Evolutionary conservation across 2,113 vertebrate species (phyloP).

Genomic region (Mastomys coucha): DNA sequence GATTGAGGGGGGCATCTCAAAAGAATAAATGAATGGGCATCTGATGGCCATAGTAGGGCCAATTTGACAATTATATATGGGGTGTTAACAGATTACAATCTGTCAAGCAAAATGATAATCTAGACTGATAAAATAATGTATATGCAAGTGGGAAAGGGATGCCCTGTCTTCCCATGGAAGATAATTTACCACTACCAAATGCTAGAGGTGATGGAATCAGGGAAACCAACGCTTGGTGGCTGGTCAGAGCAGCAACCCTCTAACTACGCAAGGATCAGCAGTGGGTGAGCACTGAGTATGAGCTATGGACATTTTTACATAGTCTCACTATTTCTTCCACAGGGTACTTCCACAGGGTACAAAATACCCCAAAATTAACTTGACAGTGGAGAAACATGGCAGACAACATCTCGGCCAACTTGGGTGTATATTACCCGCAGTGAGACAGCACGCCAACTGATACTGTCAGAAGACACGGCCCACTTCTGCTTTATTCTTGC

Average conservation of each 20-base stretch:
- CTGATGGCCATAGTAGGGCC: not conserved
- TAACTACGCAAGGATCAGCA: not conserved
- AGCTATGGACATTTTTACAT: not conserved
- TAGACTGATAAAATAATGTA: conserved; percentile 11
- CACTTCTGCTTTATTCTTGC: not conserved
- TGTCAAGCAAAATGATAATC: not conserved
- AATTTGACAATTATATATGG: not conserved
- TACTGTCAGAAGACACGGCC: not conserved
- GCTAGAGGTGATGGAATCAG: not conserved
- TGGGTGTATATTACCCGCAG: not conserved
- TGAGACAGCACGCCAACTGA: not conserved
- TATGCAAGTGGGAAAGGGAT: not conserved
- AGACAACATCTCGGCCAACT: not conserved
- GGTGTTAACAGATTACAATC: not conserved
- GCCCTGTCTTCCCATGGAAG: not conserved
- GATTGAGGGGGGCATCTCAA: not conserved
- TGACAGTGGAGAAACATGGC: not conserved
- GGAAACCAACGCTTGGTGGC: not conserved
- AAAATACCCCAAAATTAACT: not conserved
- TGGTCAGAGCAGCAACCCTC: not conserved
- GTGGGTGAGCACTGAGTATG: too few species aligned
- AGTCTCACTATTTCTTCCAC: not conserved
- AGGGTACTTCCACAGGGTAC: not conserved
- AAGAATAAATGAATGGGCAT: not conserved
- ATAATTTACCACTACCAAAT: not conserved